phyloP scores from a whole-genome alignment of 2,113 vertebrate species.

The Ictalurus punctatus region DNA sequence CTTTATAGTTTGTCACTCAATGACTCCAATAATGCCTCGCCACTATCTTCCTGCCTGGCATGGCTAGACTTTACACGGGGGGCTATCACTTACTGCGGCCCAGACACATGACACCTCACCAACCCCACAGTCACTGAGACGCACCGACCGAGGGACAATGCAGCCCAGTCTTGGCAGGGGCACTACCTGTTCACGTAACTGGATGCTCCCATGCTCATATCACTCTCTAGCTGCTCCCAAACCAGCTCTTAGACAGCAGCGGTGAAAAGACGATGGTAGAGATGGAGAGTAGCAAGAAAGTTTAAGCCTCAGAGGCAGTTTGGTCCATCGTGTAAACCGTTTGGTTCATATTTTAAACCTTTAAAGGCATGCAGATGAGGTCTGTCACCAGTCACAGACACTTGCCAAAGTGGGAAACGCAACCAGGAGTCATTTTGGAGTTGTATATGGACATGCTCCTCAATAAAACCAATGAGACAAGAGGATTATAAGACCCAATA shows the following conservation, averaged over 20 bases:
- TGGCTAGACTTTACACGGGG: slow-evolving; percentile 48
- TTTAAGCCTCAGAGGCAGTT: neutral
- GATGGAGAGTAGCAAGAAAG: slow-evolving; percentile 1
- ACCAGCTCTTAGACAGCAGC: slow-evolving; percentile 11
- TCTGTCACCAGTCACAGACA: neutral
- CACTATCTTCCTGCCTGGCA: slow-evolving; percentile 11
- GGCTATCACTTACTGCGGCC: slow-evolving; percentile 66
- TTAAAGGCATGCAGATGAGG: neutral
- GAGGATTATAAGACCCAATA: neutral
- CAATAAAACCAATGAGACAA: neutral
- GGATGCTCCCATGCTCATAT: slow-evolving; percentile 27
- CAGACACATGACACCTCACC: slow-evolving; percentile 65
- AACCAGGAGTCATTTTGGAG: neutral
- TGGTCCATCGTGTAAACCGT: neutral
- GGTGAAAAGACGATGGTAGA: neutral
- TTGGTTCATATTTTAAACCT: neutral
- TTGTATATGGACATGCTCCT: neutral
- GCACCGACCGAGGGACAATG: slow-evolving; percentile 57
- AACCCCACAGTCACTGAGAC: slow-evolving; percentile 58
- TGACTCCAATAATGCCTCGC: slow-evolving; percentile 37
- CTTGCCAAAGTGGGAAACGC: neutral
- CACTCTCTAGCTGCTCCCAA: slow-evolving; percentile 20
- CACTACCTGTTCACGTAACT: slow-evolving; percentile 67
- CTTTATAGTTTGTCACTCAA: slow-evolving; percentile 42
- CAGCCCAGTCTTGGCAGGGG: slow-evolving; percentile 56